phyloP scores from a whole-genome alignment of 2,888 invertebrate species.

The Listrodromus nycthemerus region DNA sequence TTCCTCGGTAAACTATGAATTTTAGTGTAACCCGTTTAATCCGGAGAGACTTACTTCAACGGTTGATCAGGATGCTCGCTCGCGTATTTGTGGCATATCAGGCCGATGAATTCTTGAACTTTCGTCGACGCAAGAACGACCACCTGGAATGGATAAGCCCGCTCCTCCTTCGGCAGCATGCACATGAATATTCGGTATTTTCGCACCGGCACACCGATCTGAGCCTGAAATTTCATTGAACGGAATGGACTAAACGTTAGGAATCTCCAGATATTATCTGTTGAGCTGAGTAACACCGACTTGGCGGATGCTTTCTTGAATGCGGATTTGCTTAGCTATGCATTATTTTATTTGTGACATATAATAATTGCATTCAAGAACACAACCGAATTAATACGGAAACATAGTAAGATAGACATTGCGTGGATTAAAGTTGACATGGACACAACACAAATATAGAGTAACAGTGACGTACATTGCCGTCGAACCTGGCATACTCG shows the following conservation, averaged over 20 bases:
- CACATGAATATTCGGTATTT: slow-evolving; percentile 96
- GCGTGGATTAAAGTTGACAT: too few species aligned
- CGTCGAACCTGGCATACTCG: slow-evolving; percentile 96
- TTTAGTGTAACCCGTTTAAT: background rate
- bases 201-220: slow-evolving; percentile 91
- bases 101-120: slow-evolving; percentile 95
- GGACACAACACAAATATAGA: too few species aligned
- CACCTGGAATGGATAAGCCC: slow-evolving; percentile 93
- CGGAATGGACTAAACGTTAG: background rate
- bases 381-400: background rate
- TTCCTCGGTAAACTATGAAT: background rate
- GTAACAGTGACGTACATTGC: slow-evolving; percentile 85
- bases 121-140: slow-evolving; percentile 93
- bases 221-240: slow-evolving; percentile 85
- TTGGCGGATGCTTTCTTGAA: too few species aligned
- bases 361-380: too few species aligned
- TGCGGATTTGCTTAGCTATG: too few species aligned
- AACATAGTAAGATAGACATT: too few species aligned
- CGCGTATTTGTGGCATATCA: slow-evolving; percentile 93
- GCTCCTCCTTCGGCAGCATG: slow-evolving; percentile 92
- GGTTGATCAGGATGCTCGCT: slow-evolving; percentile 83
- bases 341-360: too few species aligned
- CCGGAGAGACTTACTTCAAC: slow-evolving; percentile 80
- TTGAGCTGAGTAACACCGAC: background rate
- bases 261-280: background rate